A percentile compares a stretch with the other conserved stretches of the same genome.
Conservation (phyloP, 2,888 invertebrate genomes). For the Amphipyra berbera region DNA sequence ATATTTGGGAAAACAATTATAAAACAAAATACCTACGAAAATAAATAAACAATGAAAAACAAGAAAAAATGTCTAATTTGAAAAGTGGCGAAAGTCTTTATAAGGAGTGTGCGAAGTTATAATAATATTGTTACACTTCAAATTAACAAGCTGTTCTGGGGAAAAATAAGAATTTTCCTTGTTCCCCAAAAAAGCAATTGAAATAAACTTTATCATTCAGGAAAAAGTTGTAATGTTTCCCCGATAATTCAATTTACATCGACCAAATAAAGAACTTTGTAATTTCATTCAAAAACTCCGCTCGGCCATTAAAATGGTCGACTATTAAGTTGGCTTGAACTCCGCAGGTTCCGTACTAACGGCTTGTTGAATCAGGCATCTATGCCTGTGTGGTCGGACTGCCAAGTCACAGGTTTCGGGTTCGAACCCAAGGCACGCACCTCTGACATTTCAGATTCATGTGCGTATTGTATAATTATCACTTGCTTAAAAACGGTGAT, state of each 20-base stretch:
- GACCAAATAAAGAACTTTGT: constrained; percentile 35
- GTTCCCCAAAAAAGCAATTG: constrained; percentile 21
- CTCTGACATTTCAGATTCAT: no score
- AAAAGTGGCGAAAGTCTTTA: constrained; percentile 13
- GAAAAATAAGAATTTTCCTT: constrained; percentile 19
- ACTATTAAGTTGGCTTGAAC: constrained; percentile 5
- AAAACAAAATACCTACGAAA: background rate
- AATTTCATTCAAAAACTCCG: constrained; percentile 26
- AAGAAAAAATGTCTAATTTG: constrained; percentile 16
- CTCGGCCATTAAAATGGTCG: constrained; percentile 13
- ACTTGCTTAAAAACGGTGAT: no score
- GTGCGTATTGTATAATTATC: no score
- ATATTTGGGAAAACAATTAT: constrained; percentile 3
- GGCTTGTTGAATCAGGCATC: constrained; percentile 9
- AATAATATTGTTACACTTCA: constrained; percentile 34
- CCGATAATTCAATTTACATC: constrained; percentile 42
- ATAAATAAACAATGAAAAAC: constrained; percentile 2
- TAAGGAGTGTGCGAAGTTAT: constrained; percentile 20
- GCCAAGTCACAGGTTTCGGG: no score
- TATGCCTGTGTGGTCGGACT: background rate
- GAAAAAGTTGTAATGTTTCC: constrained; percentile 30
- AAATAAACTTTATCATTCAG: constrained; percentile 26
- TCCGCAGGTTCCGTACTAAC: background rate
- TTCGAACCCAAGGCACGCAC: no score
- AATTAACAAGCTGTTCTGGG: constrained; percentile 27